Conservation (phyloP, 2,113 vertebrate genomes). For the Ceuthmochares aereus region DNA sequence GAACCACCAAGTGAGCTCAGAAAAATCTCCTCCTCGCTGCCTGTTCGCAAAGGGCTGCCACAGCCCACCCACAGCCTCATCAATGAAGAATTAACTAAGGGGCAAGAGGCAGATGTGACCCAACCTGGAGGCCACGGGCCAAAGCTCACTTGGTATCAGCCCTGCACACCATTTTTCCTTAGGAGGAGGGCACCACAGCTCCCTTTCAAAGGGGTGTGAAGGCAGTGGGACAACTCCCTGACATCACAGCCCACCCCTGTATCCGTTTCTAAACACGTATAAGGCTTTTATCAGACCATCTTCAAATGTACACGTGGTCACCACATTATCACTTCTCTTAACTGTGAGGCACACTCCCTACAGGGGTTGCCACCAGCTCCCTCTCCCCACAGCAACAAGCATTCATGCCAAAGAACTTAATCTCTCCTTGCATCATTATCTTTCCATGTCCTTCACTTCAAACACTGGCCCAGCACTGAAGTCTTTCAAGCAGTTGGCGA, state of each 20-base stretch:
- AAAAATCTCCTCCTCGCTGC: not conserved
- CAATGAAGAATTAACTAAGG: not conserved
- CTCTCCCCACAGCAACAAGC: not conserved
- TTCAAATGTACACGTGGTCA: not conserved
- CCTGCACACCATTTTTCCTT: not conserved
- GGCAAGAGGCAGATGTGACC: not conserved
- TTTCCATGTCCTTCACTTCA: not conserved
- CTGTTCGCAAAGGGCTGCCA: not conserved
- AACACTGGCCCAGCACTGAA: not conserved
- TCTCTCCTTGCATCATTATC: not conserved
- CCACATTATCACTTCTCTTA: not conserved
- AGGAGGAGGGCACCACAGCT: not conserved
- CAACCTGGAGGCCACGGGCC: not conserved
- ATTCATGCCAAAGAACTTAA: rapidly evolving
- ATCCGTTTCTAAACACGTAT: not conserved
- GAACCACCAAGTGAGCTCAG: rapidly evolving
- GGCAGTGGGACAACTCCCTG: not conserved
- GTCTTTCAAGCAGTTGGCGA: not conserved
- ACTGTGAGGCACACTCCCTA: not conserved
- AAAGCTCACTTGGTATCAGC: not conserved
- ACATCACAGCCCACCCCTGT: not conserved
- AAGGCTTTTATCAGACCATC: not conserved
- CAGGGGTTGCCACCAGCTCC: not conserved
- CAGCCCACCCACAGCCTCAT: rapidly evolving
- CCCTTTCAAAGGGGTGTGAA: not conserved